A percentile compares a stretch with the other conserved stretches of the same genome.
Conservation (phyloP, 2,888 invertebrate species). For the Drosophila kanekoi region DNA sequence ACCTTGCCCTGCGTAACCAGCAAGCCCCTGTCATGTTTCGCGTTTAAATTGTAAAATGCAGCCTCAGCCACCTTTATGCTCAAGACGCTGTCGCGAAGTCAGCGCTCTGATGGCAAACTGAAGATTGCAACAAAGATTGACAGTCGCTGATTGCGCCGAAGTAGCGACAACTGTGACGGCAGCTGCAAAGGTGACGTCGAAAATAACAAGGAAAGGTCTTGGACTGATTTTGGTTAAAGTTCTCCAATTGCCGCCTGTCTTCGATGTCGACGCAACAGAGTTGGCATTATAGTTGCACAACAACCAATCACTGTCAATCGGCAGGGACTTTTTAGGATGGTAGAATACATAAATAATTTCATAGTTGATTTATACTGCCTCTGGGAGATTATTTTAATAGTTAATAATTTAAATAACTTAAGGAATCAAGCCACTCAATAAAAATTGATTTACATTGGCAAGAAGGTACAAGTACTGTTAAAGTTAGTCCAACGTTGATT, state of each 20-base stretch:
- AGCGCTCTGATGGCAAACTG: slow-evolving; percentile 55
- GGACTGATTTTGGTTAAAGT: slow-evolving; percentile 41
- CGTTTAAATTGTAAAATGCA: slow-evolving; percentile 54
- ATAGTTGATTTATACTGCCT: too few species aligned
- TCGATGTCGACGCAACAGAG: slow-evolving; percentile 45
- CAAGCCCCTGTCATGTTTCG: slow-evolving; percentile 11
- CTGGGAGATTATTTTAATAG: too few species aligned
- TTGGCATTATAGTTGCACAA: slow-evolving; percentile 69
- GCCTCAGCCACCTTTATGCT: slow-evolving; percentile 31
- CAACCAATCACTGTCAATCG: slow-evolving; percentile 49
- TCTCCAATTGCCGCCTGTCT: slow-evolving; percentile 26
- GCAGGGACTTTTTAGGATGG: slow-evolving; percentile 5
- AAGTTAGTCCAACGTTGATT: too few species aligned
- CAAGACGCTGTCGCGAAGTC: slow-evolving; percentile 44
- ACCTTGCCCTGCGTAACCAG: not conserved
- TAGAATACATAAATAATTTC: slow-evolving; percentile 35
- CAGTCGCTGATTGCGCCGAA: slow-evolving; percentile 71
- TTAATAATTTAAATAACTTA: too few species aligned
- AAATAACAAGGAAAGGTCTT: slow-evolving; percentile 24
- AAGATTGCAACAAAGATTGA: slow-evolving; percentile 78
- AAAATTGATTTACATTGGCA: too few species aligned
- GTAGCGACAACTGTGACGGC: slow-evolving; percentile 46
- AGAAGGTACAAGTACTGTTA: too few species aligned
- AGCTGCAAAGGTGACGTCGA: slow-evolving; percentile 30
- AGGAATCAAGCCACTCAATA: too few species aligned